Percentiles rank a stretch among this genome's conserved stretches.
Evolutionary conservation across 2,113 vertebrate species (phyloP).

Genomic region (Colinus virginianus): DNA sequence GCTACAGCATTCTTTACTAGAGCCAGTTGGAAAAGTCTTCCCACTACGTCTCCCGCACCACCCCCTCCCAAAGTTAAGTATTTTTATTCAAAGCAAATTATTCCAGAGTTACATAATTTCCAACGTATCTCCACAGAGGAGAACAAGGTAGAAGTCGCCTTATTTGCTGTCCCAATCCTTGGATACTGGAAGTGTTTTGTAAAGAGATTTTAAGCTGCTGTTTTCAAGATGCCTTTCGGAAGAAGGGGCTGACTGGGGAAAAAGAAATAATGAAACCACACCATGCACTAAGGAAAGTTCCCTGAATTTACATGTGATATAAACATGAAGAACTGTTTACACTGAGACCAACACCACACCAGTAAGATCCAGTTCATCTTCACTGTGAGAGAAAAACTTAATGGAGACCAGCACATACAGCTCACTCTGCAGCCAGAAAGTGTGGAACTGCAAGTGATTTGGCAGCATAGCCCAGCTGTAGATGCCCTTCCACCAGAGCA

Average conservation of each 20-base stretch:
- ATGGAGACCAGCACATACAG: not conserved
- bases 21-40: not conserved
- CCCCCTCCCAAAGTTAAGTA: not conserved
- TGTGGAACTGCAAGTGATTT: not conserved
- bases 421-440: not conserved
- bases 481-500: not conserved
- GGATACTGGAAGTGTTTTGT: not conserved
- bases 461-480: not conserved
- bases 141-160: not conserved
- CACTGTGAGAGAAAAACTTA: accelerated
- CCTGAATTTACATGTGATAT: not conserved
- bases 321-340: not conserved
- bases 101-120: slow-evolving; percentile 5
- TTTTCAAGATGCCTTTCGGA: not conserved
- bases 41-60: not conserved
- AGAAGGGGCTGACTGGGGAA: not conserved
- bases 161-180: not conserved
- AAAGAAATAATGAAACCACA: not conserved
- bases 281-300: not conserved
- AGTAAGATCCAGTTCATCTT: not conserved
- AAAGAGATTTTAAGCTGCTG: not conserved
- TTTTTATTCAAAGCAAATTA: slow-evolving; percentile 31
- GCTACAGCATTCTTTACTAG: not conserved
- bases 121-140: not conserved
- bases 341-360: not conserved